phyloP scores from a whole-genome alignment of 2,113 vertebrate species.

The Erinaceus europaeus region DNA sequence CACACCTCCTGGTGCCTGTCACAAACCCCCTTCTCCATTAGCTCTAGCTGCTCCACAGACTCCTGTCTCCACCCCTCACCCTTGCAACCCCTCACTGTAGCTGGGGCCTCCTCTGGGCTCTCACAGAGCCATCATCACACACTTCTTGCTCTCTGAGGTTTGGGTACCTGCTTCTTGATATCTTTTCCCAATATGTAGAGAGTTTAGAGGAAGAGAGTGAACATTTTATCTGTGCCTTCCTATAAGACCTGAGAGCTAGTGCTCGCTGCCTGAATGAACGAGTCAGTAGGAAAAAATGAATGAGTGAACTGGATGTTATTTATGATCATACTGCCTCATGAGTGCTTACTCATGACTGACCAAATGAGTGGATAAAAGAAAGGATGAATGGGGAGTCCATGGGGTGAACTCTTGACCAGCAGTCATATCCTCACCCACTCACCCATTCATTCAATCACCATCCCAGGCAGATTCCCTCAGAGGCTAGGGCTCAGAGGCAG shows the following conservation, averaged over 20 bases:
- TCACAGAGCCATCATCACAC: background rate
- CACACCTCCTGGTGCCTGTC: no score
- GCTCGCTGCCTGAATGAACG: background rate
- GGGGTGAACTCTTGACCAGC: background rate
- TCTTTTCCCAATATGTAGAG: background rate
- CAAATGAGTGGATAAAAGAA: background rate
- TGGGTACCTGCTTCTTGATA: no score
- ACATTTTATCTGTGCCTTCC: background rate
- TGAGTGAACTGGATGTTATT: background rate
- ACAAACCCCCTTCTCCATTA: background rate
- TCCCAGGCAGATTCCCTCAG: background rate
- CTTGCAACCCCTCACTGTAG: background rate
- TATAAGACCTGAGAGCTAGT: background rate
- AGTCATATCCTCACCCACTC: background rate
- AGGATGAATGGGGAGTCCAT: background rate
- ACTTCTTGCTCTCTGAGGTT: background rate
- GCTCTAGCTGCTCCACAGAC: no score
- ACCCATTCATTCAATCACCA: no score
- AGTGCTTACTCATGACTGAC: background rate
- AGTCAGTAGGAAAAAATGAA: slow-evolving; percentile 28
- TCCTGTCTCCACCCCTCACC: no score
- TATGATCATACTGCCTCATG: background rate
- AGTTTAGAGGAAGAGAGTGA: slow-evolving; percentile 1
- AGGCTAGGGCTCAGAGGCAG: slow-evolving; percentile 11
- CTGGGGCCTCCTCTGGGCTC: background rate